Percentiles rank a stretch among this genome's conserved stretches.
Evolutionary conservation across 2,113 vertebrate species (phyloP).

Genomic region (Hemicordylus capensis): DNA sequence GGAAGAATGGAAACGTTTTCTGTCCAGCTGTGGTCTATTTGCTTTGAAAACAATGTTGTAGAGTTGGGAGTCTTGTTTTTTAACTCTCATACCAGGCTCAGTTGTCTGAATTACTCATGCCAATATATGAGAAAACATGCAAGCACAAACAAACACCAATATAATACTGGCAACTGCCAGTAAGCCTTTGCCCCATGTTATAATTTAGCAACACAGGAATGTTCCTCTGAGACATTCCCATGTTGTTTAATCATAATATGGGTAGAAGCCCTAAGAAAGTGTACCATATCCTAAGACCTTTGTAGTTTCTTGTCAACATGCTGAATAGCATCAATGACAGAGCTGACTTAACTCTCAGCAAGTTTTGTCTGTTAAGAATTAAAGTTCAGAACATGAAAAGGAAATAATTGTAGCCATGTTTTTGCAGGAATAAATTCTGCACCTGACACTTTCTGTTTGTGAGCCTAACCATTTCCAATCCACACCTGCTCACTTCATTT

Average conservation of each 20-base stretch:
- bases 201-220: conserved; percentile 5
- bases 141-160: conserved; percentile 48
- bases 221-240: not conserved
- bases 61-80: not conserved
- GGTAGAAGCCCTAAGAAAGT: conserved; percentile 12
- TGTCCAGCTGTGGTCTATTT: not conserved
- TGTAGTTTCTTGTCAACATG: conserved; percentile 31
- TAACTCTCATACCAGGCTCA: conserved; percentile 46
- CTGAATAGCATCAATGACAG: no score
- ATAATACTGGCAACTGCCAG: conserved; percentile 32
- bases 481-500: conserved; percentile 70
- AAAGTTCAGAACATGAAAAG: conserved; percentile 50
- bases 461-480: conserved; percentile 67
- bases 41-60: not conserved
- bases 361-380: conserved; percentile 10
- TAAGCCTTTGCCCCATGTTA: conserved; percentile 12
- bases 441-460: conserved; percentile 63
- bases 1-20: not conserved
- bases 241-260: conserved; percentile 12
- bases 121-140: conserved; percentile 58
- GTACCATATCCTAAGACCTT: not conserved
- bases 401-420: conserved; percentile 19
- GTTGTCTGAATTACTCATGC: conserved; percentile 74
- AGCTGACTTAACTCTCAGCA: conserved; percentile 23
- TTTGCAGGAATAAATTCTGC: conserved; percentile 66